Evolutionary conservation across 2,113 vertebrate genomes (phyloP), one percentile per base, ranked within the genome.

Genomic region (Nesoenas mayeri): DNA sequence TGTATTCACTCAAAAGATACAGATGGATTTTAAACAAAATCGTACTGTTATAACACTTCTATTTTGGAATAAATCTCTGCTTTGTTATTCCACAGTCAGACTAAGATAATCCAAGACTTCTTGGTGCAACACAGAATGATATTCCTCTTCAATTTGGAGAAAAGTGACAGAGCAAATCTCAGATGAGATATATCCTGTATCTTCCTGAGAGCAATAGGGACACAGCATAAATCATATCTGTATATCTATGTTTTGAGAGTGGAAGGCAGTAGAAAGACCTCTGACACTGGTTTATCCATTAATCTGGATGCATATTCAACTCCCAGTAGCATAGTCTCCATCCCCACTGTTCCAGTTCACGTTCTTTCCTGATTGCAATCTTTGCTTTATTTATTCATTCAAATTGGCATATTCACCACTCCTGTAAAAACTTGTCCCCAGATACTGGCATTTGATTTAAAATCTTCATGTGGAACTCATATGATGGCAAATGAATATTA

Each of bases 401-500:
- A 61, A 77, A 95, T 94, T 93, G 94, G 50, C n/a, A 56, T 84
- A 80, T 69, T 96, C 72, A 92, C 44, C 86, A 54, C 69, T 91
- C 72, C 85, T 94, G 79, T 69, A 96, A 96, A 32, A 92, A 80
- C 51, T 56, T 94, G 92, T 90, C 88, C 95, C 89, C 88, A 90
- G 81, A 81, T 88, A 85, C 89, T 75, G 97, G 72, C 58, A 65
- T 56, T 93, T 58, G 71, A 97, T 94, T 96, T 86, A 92, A 97
- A 97, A 96, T 85, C 75, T 92, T 66, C 82, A 90, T 82, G 80
- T 85, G 69, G 91, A 97, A 96, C 73, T 95, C 97, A 96, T 95
- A 95, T 47, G 79, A 96, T 83, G 81, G 88, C 19, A 79, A 97
- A 97, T 93, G 28, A 96, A 90, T 96, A 89, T 93, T 62, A 96